Evolutionary conservation across 1,140 invertebrate species (phyloP), one percentile per base, ranked within the genome.

Genomic region (Hyles vespertilio): DNA sequence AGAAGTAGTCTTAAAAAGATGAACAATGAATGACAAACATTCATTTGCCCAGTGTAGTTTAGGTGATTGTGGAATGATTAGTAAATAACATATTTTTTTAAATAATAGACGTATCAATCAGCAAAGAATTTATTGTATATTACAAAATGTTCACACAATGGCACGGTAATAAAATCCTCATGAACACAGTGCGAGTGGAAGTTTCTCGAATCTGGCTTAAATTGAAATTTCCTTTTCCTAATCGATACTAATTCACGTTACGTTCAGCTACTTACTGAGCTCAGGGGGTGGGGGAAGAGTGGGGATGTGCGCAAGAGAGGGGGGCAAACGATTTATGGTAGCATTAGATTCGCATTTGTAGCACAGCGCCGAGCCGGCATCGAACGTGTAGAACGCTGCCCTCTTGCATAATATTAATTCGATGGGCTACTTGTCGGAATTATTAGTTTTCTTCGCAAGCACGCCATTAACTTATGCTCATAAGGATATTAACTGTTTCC

Each of bases 291-390:
- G 40, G 58, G 61, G 53, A 46, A 62, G 54, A 63, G 58, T 65
- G 59, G 58, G 67, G 67, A 65, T 63, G 57, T 63, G 65, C 67
- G 70, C 67, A 65, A 63, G 69, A 58, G 69, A 72, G 70, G 68
- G 65, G 67, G 67, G 67, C 51, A 54, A 45, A 65, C 63, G 73
- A 83, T 81, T 83, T 83, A 83, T 81, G 65, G 70, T 52, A 61
- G 78, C 77, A 81, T 83, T 83, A 83, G 78, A 81, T 73, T 79
- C 76, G 67, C 78, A 79, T 83, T 81, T 83, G 78, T 75, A 70
- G 64, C 65, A 12, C 33, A 60, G 51, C 59, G 50, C 56, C 11
- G 43, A 7, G 12, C 59, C 56, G 50, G 60, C 56, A 58, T 57
- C 65, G 63, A 67, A 67, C 70, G 61, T 66, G 61, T 56, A 58